phyloP scores from a whole-genome alignment of 1,140 invertebrate species.

The Rhynchophorus ferrugineus region DNA sequence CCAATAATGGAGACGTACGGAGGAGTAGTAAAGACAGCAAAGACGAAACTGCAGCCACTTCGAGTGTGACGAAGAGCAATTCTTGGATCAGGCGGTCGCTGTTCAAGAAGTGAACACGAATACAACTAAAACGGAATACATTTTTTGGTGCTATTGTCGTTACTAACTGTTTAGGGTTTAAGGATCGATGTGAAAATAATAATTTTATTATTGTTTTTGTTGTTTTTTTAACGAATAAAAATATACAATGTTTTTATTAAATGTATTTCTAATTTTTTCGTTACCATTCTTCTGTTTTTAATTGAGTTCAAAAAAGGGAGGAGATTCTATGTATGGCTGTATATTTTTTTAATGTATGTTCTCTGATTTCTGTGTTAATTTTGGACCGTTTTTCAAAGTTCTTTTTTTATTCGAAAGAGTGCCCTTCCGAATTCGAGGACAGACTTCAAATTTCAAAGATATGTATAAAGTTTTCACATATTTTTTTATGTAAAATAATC shows the following conservation, averaged over 20 bases:
- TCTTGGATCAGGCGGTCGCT: constrained; percentile 16
- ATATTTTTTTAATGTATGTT: too few relatives aligned
- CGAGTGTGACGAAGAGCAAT: constrained; percentile 5
- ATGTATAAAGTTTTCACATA: too few relatives aligned
- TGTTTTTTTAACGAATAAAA: neutral
- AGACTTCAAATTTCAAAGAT: too few relatives aligned
- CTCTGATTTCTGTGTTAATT: too few relatives aligned
- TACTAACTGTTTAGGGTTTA: neutral
- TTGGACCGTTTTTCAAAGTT: too few relatives aligned
- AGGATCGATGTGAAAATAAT: neutral
- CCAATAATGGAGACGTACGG: neutral
- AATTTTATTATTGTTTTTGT: neutral
- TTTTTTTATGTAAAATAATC: too few relatives aligned
- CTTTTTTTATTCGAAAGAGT: too few relatives aligned
- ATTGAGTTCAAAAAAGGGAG: too few relatives aligned
- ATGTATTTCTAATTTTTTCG: neutral
- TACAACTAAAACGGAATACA: too few relatives aligned
- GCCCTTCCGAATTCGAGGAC: too few relatives aligned
- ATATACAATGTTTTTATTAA: neutral
- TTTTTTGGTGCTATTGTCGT: too few relatives aligned
- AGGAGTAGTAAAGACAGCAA: neutral
- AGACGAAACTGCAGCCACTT: neutral
- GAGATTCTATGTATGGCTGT: too few relatives aligned
- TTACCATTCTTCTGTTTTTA: neutral
- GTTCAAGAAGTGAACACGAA: constrained; percentile 13